Conservation (phyloP, 2,113 vertebrate species). For the Pampusana beccarii region DNA sequence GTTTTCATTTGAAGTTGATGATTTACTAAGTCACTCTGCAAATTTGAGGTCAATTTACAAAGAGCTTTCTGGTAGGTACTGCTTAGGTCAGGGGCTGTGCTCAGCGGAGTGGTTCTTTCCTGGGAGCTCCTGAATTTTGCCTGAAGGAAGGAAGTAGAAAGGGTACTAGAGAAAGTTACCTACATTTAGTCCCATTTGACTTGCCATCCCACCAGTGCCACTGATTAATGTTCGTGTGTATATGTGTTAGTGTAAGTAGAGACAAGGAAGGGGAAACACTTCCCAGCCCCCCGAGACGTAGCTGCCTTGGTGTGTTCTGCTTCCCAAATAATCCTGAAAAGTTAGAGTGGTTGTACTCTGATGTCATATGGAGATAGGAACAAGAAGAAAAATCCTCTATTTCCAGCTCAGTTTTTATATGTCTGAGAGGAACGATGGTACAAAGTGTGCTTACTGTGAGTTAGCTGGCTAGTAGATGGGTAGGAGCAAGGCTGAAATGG, state of each 20-base stretch:
- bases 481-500: neutral
- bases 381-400: neutral
- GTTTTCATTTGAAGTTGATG: neutral
- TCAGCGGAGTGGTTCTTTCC: neutral
- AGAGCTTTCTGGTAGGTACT: neutral
- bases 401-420: neutral
- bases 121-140: neutral
- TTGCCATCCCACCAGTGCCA: neutral
- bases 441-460: neutral
- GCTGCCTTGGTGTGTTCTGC: neutral
- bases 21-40: neutral
- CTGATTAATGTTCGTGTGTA: neutral
- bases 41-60: neutral
- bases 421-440: neutral
- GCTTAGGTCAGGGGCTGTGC: neutral
- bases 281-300: neutral
- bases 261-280: neutral
- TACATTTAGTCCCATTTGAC: neutral
- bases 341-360: neutral
- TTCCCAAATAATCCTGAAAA: neutral
- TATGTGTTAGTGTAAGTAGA: neutral
- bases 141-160: neutral
- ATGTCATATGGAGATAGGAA: neutral
- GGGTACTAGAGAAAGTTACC: neutral
- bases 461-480: accelerated